Conservation (phyloP, 2,888 invertebrate species). For the Eurytoma californica region DNA sequence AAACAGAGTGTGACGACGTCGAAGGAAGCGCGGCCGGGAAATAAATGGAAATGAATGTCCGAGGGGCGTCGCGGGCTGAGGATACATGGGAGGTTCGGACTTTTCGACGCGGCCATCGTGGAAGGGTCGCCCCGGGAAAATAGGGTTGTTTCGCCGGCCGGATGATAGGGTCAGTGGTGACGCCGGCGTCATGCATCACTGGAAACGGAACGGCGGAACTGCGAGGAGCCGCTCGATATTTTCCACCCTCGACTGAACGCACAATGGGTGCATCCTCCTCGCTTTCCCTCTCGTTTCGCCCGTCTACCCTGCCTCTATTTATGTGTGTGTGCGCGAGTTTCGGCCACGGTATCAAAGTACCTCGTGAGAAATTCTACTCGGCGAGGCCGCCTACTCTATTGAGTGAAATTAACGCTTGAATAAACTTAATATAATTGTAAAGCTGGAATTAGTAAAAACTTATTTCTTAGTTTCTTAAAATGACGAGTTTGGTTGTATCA, state of each 20-base stretch:
- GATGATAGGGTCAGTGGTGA: conserved; percentile 64
- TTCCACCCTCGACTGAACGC: conserved; percentile 36
- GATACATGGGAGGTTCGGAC: conserved; percentile 38
- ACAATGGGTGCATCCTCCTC: conserved; percentile 1
- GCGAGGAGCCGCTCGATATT: conserved; percentile 49
- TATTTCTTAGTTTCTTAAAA: no score
- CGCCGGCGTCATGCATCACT: conserved; percentile 64
- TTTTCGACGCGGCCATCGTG: conserved; percentile 19
- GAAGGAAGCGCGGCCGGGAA: conserved; percentile 42
- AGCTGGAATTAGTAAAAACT: no score
- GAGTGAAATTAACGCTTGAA: no score
- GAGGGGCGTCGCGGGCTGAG: conserved; percentile 39
- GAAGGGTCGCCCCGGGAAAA: conserved; percentile 58
- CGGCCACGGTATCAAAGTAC: background rate
- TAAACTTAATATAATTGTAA: no score
- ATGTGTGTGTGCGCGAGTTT: background rate
- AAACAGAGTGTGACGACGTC: conserved; percentile 58
- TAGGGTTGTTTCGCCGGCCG: conserved; percentile 63
- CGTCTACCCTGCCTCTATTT: background rate
- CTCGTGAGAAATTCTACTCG: background rate
- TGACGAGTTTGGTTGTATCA: no score
- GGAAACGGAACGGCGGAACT: conserved; percentile 55
- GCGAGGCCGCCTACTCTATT: background rate
- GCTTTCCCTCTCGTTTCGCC: conserved; percentile 14
- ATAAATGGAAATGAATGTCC: conserved; percentile 66